Percentiles rank a stretch among this genome's conserved stretches.
Evolutionary conservation across 1,140 invertebrate genomes (phyloP).

Genomic region (Steinernema feltiae): DNA sequence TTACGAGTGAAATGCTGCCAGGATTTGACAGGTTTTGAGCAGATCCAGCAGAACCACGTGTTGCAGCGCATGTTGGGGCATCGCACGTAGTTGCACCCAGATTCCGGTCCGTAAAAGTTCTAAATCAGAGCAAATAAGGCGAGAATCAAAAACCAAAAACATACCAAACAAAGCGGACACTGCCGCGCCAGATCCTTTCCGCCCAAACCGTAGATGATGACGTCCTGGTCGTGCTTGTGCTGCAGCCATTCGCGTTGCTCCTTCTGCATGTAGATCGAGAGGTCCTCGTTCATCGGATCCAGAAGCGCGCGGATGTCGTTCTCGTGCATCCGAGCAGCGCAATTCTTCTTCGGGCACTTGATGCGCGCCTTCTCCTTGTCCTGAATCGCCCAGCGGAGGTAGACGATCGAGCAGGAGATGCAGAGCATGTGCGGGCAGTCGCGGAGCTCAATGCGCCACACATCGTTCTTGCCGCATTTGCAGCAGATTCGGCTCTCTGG

Average conservation of each 20-base stretch:
- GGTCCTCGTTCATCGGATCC: background rate
- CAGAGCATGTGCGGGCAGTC: slow-evolving; percentile 12
- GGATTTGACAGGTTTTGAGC: background rate
- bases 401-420: background rate
- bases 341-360: slow-evolving; percentile 13
- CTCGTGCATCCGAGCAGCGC: background rate
- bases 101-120: background rate
- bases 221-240: background rate
- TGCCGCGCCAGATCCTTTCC: background rate
- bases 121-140: background rate
- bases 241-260: slow-evolving; percentile 12
- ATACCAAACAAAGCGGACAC: slow-evolving; percentile 5
- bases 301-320: slow-evolving; percentile 16
- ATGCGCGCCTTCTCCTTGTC: slow-evolving; percentile 10
- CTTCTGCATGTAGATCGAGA: background rate
- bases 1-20: slow-evolving; percentile 1
- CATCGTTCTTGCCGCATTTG: slow-evolving; percentile 13
- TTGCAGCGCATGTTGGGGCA: background rate
- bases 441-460: background rate
- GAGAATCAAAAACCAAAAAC: background rate
- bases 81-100: slow-evolving; percentile 16
- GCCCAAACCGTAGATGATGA: background rate
- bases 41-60: slow-evolving; percentile 16
- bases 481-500: background rate
- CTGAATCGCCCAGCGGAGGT: slow-evolving; percentile 1